Evolutionary conservation across 2,888 invertebrate species (phyloP), one percentile per base, ranked within the genome.

Genomic region (Macrophya annulata): DNA sequence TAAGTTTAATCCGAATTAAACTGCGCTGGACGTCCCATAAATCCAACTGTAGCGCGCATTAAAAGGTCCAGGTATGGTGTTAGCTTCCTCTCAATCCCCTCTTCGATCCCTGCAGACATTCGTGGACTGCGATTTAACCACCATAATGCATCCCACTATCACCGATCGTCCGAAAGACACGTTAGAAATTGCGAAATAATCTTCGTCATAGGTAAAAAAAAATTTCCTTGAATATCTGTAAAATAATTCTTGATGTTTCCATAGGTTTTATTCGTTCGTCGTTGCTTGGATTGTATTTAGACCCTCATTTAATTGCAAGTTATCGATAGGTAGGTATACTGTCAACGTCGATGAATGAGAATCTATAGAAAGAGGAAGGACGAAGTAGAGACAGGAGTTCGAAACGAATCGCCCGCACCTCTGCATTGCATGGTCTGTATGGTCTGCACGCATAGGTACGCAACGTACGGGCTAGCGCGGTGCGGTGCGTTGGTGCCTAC

Each of bases 1-100:
- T 90, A 90, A 91, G 90, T 91, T 91, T 90, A 90, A 90, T 91
- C 90, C 90, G 90, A 91, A 92, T 92, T 90, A 90, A 91, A 91
- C 92, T 91, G 91, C 88, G 89, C 88, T 87, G 89, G 90, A 91
- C 89, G 89, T 89, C 89, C 90, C 90, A 91, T 92, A 91, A 91
- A 92, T 92, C 90, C 89, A 89, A 87, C 86, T 88, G 87, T 86
- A 88, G 88, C 84, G 72, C 87, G 90, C 89, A 90, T 89, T 90
- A 90, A 90, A 89, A 90, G 90, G 89, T 89, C 43, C 81, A 37
- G 6, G 43, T 25, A 65, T 21, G 43, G 65, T 65, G 81, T 81
- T 81, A 21, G 59, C 65, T n/a, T 43, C 5, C 55, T 37, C 55
- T 40, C 55, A 37, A 21, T 10, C 45, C 15, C 74, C 74, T 25